A percentile compares a stretch with the other conserved stretches of the same genome.
phyloP scores from a whole-genome alignment of 64 coral and sea anemone species.

The Pachyseris speciosa region DNA sequence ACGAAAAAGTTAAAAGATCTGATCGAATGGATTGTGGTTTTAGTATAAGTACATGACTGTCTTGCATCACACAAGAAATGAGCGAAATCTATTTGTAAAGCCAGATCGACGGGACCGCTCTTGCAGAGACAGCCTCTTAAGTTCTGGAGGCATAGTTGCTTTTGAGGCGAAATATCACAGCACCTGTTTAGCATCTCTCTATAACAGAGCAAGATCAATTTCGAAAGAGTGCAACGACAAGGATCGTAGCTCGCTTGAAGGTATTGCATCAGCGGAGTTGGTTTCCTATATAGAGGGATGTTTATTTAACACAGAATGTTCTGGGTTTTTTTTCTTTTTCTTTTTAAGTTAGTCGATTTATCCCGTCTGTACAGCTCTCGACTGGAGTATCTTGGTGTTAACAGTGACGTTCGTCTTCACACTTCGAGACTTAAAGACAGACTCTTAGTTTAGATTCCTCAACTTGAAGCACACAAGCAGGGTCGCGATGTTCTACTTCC shows the following conservation, averaged over 20 bases:
- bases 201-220: constrained; percentile 22
- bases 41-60: no score
- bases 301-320: constrained; percentile 4
- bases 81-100: no score
- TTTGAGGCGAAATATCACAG: constrained; percentile 59
- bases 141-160: constrained; percentile 45
- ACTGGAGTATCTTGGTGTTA: constrained; percentile 26
- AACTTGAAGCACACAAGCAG: constrained; percentile 48
- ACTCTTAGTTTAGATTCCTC: constrained; percentile 1
- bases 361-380: constrained; percentile 32
- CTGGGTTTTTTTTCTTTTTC: no score
- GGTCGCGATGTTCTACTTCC: constrained; percentile 38
- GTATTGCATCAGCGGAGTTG: constrained; percentile 67
- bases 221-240: not conserved
- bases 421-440: constrained; percentile 46
- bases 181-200: constrained; percentile 51
- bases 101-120: no score
- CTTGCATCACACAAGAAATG: no score
- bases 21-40: no score
- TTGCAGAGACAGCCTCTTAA: no score
- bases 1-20: no score
- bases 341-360: constrained; percentile 63
- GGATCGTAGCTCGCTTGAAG: not conserved
- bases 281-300: constrained; percentile 55
- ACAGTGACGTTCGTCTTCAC: constrained; percentile 3